Conservation (phyloP, 1,140 invertebrate genomes). For the Cyphomyrmex costatus region DNA sequence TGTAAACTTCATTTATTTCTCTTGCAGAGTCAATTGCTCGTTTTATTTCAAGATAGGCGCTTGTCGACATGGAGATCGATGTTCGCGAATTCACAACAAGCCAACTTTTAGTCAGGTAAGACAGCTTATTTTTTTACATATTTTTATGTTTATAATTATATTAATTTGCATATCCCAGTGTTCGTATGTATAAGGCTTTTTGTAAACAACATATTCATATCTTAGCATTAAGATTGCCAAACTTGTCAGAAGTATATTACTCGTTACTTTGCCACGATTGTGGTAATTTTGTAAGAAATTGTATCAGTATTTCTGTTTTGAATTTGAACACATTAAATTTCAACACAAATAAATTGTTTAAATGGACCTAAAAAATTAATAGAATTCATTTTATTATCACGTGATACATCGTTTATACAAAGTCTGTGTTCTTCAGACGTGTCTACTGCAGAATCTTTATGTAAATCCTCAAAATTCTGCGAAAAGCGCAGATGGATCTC, state of each 20-base stretch:
- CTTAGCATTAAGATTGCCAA: not conserved
- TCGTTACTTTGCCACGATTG: not conserved
- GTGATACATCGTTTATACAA: slow-evolving; percentile 22
- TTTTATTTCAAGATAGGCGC: slow-evolving; percentile 99
- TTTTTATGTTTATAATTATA: not conserved
- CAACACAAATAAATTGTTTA: not conserved
- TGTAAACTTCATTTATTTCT: slow-evolving; percentile 78
- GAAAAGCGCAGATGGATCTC: slow-evolving; percentile 97
- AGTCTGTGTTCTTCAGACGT: slow-evolving; percentile 91
- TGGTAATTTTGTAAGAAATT: not conserved
- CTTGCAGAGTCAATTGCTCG: slow-evolving; percentile 98
- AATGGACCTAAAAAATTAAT: not conserved
- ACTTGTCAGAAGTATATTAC: not conserved
- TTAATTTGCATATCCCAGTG: not conserved
- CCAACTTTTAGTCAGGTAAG: slow-evolving; percentile 97
- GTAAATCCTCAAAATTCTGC: slow-evolving; percentile 99
- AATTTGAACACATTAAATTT: not conserved
- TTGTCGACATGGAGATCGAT: slow-evolving; percentile 98
- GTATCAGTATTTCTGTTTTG: slow-evolving; percentile 13
- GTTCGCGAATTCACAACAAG: slow-evolving; percentile 99
- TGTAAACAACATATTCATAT: not conserved
- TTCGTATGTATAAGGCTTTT: not conserved
- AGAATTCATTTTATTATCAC: not conserved
- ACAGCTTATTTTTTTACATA: not conserved
- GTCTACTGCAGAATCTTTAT: slow-evolving; percentile 97